Evolutionary conservation across 2,888 invertebrate species (phyloP).

Genomic region (Drosophila stalkeri): DNA sequence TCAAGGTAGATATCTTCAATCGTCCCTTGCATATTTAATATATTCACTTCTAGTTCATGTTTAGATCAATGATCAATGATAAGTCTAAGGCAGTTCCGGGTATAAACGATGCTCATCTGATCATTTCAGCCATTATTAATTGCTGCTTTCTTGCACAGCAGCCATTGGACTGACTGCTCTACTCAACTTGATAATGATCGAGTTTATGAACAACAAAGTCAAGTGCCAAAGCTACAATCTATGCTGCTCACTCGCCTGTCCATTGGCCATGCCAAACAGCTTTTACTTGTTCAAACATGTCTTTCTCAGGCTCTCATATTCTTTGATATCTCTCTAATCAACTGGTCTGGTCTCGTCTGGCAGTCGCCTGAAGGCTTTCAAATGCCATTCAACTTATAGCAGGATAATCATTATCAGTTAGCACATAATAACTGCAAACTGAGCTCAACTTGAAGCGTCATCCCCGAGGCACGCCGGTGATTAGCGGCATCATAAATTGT

Average conservation of each 20-base stretch:
- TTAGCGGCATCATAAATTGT: constrained; percentile 65
- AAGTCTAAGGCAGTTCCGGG: not conserved
- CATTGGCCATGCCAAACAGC: not conserved
- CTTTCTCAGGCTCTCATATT: constrained; percentile 30
- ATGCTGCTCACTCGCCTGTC: not conserved
- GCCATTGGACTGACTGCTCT: not conserved
- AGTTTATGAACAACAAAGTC: not conserved
- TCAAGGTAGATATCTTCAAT: too few species aligned
- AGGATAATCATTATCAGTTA: constrained; percentile 79
- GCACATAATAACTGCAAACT: constrained; percentile 69
- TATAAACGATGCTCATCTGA: not conserved
- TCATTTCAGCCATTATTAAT: not conserved
- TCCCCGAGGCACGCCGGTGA: constrained; percentile 61
- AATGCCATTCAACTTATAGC: constrained; percentile 29
- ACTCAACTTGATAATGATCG: not conserved
- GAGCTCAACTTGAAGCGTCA: constrained; percentile 52
- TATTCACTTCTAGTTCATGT: not conserved
- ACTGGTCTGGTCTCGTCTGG: constrained; percentile 27
- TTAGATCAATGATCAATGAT: not conserved
- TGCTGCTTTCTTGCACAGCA: not conserved
- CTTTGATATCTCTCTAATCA: constrained; percentile 42
- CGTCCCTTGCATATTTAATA: not conserved
- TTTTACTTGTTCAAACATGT: constrained; percentile 34
- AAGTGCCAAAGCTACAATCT: constrained; percentile 1
- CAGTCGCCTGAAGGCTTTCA: constrained; percentile 7